Evolutionary conservation across 2,888 invertebrate species (phyloP), one percentile per base, ranked within the genome.

Genomic region (Sepioteuthis lessoniana): DNA sequence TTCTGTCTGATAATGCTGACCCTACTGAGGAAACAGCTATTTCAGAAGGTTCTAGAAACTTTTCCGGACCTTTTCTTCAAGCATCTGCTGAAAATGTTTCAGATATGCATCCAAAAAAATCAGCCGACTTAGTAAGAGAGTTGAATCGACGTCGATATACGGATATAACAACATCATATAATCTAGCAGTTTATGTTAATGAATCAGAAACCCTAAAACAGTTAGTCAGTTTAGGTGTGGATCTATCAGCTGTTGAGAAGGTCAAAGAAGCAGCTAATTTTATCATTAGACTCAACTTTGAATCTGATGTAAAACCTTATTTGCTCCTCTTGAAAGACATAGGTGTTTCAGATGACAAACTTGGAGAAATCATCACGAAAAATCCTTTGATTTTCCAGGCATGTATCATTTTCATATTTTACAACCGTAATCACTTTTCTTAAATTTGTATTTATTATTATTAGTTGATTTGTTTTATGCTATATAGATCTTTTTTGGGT

Each of bases 151-250:
- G 76, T 8, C 76, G 76, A 76, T 76, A 76, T n/a, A 76, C 94
- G 3, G 76, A 42, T 31, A 93, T 35, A 35, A 90, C 37, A 31
- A 46, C 91, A 90, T 90, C 95, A 0, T 94, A 94, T 91, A 95
- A 95, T 94, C 98, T 99, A 95, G 99, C 99, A n/a, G 98, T 98
- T 0, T 98, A 98, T 97, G 98, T 98, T 0, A 98, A 99, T 96
- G 98, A 98, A 95, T 99, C 99, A 0, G 97, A 98, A 93, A 98
- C 98, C 2, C 97, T 99, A 90, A 98, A 98, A 97, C 98, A 98
- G 95, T 97, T 99, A 25, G 97, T 99, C 0, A 98, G 98, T 95
- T 97, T 99, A 21, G 98, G 99, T 93, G 99, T 99, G 0, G 97
- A 99, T 97, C 97, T 99, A 91, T 98, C 98, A 95, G 98, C 98